Evolutionary conservation across 2,888 invertebrate genomes (phyloP), one percentile per base, ranked within the genome.

Genomic region (Leptinotarsa tumamoca): DNA sequence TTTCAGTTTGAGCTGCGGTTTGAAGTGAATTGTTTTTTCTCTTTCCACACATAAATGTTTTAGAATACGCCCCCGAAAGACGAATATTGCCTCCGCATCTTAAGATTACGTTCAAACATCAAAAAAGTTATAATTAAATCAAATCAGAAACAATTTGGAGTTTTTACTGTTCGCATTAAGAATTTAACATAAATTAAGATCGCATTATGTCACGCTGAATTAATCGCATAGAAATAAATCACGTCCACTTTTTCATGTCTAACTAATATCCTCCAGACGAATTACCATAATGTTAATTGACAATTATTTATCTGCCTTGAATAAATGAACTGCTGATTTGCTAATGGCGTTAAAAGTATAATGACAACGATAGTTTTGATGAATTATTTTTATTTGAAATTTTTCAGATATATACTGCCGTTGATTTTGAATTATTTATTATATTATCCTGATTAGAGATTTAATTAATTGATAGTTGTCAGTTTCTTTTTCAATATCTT

Each of bases 141-240:
- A 63, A 63, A 43, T 43, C 43, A 63, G 33, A 27, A 33, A 63
- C 33, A 63, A 33, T 63, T 63, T 18, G 17, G 58, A 33, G 17
- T 63, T 17, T 27, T 63, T 63, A 33, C 63, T 33, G 63, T 33
- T 63, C 14, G 1, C 43, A 23, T 68, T 68, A 68, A 13, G 52
- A 4, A 33, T n/a, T 58, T 56, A 49, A 70, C 69, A 70, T 70
- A 58, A 70, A 70, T 70, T 70, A 70, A 21, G 43, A 63, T 58
- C 56, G 69, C 27, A 70, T 70, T 58, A 70, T 70, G 69, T 70
- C 69, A 58, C 4, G 50, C 23, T 21, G 43, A 58, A 70, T 70
- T 43, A 70, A 70, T 58, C 14, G 43, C 18, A 49, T 27, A 23
- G 33, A 63, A 70, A 56, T 70, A 58, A 70, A 58, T 58, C 43